Base-by-base conservation (phyloP, 2,888 invertebrate genomes). In the Drosophila niveifrons region DNA sequence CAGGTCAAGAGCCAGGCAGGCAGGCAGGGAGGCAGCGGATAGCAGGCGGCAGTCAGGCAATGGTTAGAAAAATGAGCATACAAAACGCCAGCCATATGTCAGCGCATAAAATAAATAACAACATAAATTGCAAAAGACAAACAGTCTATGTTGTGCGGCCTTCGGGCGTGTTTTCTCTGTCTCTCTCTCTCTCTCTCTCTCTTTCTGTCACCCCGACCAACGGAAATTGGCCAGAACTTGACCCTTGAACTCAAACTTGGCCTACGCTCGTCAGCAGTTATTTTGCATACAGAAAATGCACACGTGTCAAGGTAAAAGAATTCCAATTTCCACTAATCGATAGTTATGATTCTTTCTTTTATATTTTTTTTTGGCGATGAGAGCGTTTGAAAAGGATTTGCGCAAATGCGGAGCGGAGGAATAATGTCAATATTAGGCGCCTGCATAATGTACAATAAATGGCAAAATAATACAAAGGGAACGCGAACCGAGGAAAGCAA, bases 361-460 rank as follows among this genome's bases (percentile, higher is more conserved):
- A 4, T 15, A 7, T 59, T 51, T 23, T 23, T 23, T 15, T 11
- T 59, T 51, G 53, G n/a, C 48, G 62, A 66, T 58, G 67, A 66
- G 46, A 48, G 53, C 70, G 72, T 67, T 67, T 70, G 63, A 73
- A 73, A 79, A 66, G 73, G 82, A 78, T 81, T 81, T 80, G 28
- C 69, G 65, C 72, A 46, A 44, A 57, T 9, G 28, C 47, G 68
- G 15, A 41, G 39, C 43, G 6, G 23, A 69, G 61, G 50, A 89
- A 90, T 90, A 89, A 90, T 90, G 90, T 90, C 90, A 90, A 90
- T 90, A 90, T 90, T 90, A 90, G 90, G 86, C 89, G 86, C 80
- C 84, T 79, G 82, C 86, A 89, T 89, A 90, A 90, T 88, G 89
- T 81, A 88, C 83, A 88, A 88, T 84, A 89, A 89, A 88, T 86